phyloP scores from a whole-genome alignment of 2,113 vertebrate species.

The Sapajus apella region DNA sequence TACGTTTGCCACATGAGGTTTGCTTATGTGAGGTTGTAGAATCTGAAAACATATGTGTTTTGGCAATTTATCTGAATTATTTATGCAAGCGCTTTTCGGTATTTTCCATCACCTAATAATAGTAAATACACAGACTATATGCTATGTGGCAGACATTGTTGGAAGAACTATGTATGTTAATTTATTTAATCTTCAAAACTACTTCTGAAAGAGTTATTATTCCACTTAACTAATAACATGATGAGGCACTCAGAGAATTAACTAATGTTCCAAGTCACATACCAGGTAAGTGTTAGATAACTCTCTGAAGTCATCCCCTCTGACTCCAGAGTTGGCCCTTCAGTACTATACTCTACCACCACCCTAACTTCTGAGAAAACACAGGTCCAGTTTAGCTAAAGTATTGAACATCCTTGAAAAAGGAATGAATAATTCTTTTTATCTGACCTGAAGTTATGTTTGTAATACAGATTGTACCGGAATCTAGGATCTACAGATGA shows the following conservation, averaged over 20 bases:
- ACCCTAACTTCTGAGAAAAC: background rate
- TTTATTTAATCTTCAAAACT: background rate
- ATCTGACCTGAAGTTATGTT: background rate
- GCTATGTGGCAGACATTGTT: background rate
- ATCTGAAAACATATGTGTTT: background rate
- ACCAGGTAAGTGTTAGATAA: background rate
- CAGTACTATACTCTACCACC: fast-evolving
- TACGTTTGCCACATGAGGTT: background rate
- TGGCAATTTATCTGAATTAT: background rate
- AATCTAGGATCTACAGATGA: background rate
- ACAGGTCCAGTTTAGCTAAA: background rate
- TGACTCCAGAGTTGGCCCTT: background rate
- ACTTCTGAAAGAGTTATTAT: background rate
- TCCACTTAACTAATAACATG: background rate
- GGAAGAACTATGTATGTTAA: background rate
- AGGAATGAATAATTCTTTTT: background rate
- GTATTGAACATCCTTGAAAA: background rate
- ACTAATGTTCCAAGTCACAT: background rate
- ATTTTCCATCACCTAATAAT: background rate
- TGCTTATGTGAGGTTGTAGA: background rate
- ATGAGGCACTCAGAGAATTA: background rate
- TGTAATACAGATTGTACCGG: background rate
- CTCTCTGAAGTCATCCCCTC: background rate
- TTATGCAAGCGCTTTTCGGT: background rate
- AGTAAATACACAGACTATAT: background rate